Base-by-base conservation (phyloP, 2,797 vertebrate genomes). In the Gobionotothen gibberifrons region DNA sequence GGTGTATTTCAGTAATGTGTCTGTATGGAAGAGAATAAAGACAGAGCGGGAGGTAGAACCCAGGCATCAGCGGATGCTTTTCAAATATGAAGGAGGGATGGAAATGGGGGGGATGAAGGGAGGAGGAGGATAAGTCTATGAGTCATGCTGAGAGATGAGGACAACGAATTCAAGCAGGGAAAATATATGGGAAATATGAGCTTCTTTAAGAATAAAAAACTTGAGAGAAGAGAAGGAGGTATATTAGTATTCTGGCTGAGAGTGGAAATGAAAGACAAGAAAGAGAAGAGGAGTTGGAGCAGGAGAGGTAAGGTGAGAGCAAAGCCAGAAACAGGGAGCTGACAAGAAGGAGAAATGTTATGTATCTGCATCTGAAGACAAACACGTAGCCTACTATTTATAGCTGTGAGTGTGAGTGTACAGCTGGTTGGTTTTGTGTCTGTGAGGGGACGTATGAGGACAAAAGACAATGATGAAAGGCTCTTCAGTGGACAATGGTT, bases 71-170 rank as follows among this genome's bases (percentile, higher is more conserved):
- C 44, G 66, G 65, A 63, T 48, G 64, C 53, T 67, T 53, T 70
- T 46, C 51, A 53, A 72, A 78, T 76, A 72, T 9, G 60, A 48
- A 19, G 68, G 19, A 36, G 8, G 32, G 32, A 36, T 36, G 32
- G 32, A 36, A 72, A 78, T 56, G 71, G 77, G 55, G 55, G 51
- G 74, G 82, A 76, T 64, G 65, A 67, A 56, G 32, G 73, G 42
- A 14, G 42, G 70, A 56, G 26, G 70, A 48, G 56, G 66, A 62
- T 12, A 49, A 76, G 77, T 76, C 61, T 87, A 49, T 88, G 87
- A 91, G 86, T 90, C 89, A 90, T 56, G 42, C 83, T 55, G 77
- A 81, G 65, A 79, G 72, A 81, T 69, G 73, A 84, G 65, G 84
- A 87, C 73, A 71, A 84, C 78, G 59, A 81, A 81, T 67, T 80